Conservation (phyloP, 2,797 vertebrate genomes). For the Corythornis leucogaster region DNA sequence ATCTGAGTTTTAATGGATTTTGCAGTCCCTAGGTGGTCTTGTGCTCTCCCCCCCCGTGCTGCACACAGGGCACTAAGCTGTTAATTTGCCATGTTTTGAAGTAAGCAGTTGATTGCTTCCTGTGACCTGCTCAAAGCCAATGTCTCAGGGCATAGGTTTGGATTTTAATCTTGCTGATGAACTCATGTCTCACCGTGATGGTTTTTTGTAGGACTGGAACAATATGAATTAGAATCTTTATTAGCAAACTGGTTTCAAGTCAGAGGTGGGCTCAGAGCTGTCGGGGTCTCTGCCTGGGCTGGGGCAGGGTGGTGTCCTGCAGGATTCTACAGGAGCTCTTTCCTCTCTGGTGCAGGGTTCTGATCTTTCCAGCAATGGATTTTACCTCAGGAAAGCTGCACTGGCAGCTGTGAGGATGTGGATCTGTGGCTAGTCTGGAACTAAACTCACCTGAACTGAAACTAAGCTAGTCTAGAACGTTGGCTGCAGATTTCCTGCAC, state of each 20-base stretch:
- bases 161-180: not conserved
- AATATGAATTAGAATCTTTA: not conserved
- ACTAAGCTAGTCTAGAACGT: not conserved
- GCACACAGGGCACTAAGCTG: not conserved
- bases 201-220: conserved; percentile 9
- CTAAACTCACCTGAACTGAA: not conserved
- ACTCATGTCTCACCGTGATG: not conserved
- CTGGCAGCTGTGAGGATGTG: not conserved
- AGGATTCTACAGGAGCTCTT: conserved; percentile 69
- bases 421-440: not conserved
- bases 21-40: conserved; percentile 29
- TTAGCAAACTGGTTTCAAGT: not conserved
- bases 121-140: conserved; percentile 5
- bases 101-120: not conserved
- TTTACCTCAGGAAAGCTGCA: not conserved
- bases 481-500: not conserved
- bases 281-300: not conserved
- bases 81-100: conserved; percentile 29
- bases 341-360: not conserved
- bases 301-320: not conserved
- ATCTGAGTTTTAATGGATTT: conserved; percentile 55
- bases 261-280: not conserved
- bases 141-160: not conserved
- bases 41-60: not conserved
- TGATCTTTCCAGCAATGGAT: not conserved